Percentiles rank a stretch among this genome's conserved stretches.
These are phyloP conservation scores for Tychaedon coryphoeus DNA, from an alignment of 2,113 vertebrate species.

Conservation along the genomic window DNA sequence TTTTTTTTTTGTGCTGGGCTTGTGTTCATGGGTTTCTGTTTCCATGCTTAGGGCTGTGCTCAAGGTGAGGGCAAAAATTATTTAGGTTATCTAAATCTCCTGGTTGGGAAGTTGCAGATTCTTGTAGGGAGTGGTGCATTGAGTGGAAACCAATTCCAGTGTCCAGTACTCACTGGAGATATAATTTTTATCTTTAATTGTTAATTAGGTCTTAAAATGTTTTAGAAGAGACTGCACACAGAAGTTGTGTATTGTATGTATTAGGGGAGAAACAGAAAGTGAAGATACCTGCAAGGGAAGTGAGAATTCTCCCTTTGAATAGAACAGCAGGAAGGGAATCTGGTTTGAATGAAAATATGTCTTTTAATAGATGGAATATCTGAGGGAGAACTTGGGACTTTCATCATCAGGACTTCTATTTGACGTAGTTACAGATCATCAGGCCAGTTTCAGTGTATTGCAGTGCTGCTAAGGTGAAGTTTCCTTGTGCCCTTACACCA, in stretches of 20 bases:
- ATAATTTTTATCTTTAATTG: not conserved
- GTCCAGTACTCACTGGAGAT: not conserved
- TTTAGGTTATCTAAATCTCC: not conserved
- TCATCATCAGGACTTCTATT: not conserved
- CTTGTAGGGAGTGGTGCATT: not conserved
- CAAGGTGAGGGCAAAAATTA: not conserved
- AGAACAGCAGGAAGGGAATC: not conserved
- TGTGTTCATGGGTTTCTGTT: not conserved
- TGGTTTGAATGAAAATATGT: not conserved
- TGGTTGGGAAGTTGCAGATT: not conserved
- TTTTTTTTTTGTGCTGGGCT: not conserved
- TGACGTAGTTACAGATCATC: not conserved
- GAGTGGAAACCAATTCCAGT: not conserved
- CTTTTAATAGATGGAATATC: not conserved
- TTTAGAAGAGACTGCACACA: not conserved
- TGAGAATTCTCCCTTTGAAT: not conserved
- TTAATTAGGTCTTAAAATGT: not conserved
- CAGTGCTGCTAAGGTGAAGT: not conserved
- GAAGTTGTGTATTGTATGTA: rapidly evolving
- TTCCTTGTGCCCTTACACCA: not conserved
- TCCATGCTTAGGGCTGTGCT: not conserved
- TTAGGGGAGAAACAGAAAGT: not conserved
- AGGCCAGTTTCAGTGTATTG: not conserved
- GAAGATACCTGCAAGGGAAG: not conserved
- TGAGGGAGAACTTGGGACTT: not conserved